Percentiles rank a stretch among this genome's conserved stretches.
Evolutionary conservation across 2,113 vertebrate species (phyloP).

Genomic region (Maccullochella peelii): DNA sequence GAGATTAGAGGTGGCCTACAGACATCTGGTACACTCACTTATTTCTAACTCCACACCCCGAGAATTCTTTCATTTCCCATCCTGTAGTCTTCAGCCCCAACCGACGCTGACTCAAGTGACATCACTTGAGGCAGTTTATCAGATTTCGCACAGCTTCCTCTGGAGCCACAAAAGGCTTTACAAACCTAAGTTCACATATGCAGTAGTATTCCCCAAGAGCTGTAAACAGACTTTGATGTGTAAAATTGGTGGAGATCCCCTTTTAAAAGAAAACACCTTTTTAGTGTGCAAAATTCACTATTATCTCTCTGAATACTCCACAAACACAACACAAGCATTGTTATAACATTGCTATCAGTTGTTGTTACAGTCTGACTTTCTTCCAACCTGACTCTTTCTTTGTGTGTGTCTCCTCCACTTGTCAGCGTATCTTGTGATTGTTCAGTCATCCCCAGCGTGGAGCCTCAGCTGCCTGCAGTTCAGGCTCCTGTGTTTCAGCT

Average conservation of each 20-base stretch:
- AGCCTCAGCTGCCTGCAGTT: conserved; percentile 60
- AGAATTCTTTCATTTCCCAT: neutral
- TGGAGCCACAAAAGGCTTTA: neutral
- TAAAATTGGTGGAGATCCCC: neutral
- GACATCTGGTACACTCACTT: neutral
- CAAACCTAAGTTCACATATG: neutral
- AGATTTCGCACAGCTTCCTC: neutral
- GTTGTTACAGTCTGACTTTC: conserved; percentile 32
- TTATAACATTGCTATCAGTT: conserved; percentile 15
- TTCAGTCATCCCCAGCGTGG: conserved; percentile 49
- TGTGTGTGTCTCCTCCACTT: conserved; percentile 27
- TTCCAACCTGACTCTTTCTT: conserved; percentile 19
- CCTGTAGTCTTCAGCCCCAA: neutral
- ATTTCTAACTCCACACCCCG: neutral
- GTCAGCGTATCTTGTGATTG: conserved; percentile 42
- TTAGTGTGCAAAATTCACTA: neutral
- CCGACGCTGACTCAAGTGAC: neutral
- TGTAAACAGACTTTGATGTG: conserved; percentile 18
- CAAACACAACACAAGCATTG: conserved; percentile 5
- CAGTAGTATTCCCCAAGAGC: neutral
- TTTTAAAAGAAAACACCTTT: conserved; percentile 1
- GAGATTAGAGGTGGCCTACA: conserved; percentile 8
- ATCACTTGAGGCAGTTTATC: neutral
- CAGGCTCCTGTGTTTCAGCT: conserved; percentile 57
- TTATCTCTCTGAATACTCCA: conserved; percentile 14